Percentiles rank a stretch among this genome's conserved stretches.
phyloP scores from a whole-genome alignment of 2,888 invertebrate genomes.

The Geophilus truncorum region DNA sequence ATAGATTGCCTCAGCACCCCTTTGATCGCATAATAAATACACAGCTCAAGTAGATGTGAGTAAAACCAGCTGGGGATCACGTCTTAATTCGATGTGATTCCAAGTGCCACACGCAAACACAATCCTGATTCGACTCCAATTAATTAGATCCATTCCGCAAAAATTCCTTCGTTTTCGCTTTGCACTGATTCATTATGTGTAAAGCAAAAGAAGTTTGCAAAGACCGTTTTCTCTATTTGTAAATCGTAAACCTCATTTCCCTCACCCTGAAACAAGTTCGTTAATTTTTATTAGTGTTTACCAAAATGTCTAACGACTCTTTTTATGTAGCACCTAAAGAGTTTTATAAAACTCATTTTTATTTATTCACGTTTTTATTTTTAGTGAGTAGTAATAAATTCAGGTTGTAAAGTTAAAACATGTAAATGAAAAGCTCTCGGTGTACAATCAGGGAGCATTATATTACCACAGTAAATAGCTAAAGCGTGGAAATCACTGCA shows the following conservation, averaged over 20 bases:
- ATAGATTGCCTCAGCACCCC: conserved; percentile 15
- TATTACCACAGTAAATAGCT: neutral
- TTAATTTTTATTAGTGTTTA: conserved; percentile 39
- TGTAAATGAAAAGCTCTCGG: neutral
- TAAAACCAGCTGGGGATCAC: neutral
- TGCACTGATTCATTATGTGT: neutral
- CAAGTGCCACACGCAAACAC: neutral
- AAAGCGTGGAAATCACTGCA: neutral
- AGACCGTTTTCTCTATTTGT: neutral
- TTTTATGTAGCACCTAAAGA: neutral
- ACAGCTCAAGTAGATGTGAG: conserved; percentile 2
- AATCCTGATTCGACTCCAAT: neutral
- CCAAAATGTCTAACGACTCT: conserved; percentile 37
- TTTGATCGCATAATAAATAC: conserved; percentile 16
- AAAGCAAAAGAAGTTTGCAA: neutral
- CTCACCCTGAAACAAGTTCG: neutral
- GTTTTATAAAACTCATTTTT: neutral
- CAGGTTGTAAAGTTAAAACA: neutral
- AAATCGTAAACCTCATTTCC: neutral
- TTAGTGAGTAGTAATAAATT: neutral
- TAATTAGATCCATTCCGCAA: neutral
- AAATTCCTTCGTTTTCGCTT: neutral
- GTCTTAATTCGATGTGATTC: neutral
- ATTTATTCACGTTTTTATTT: neutral
- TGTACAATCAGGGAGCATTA: neutral